Evolutionary conservation across 1,140 invertebrate genomes (phyloP).

Genomic region (Temnothorax longispinosus): DNA sequence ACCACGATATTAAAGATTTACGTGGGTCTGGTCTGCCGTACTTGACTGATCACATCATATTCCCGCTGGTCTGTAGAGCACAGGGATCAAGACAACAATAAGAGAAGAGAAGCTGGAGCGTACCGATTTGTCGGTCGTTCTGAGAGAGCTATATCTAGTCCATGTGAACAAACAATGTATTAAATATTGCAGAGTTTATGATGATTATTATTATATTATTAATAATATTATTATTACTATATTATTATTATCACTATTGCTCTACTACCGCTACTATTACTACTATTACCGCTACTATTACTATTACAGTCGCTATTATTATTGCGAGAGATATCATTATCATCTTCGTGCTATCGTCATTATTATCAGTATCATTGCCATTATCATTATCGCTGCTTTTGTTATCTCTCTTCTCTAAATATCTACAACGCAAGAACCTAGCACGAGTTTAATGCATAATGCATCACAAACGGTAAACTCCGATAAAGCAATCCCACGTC

Average conservation of each 20-base stretch:
- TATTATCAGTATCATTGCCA: conserved; percentile 1
- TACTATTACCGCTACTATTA: conserved; percentile 36
- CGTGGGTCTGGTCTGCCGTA: conserved; percentile 41
- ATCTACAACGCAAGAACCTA: neutral
- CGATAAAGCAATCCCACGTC: neutral
- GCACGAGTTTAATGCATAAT: neutral
- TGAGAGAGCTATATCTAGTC: conserved; percentile 81
- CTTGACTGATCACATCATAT: conserved; percentile 63
- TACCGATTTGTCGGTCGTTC: conserved; percentile 62
- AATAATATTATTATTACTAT: neutral
- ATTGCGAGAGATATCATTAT: conserved; percentile 22
- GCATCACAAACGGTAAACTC: neutral
- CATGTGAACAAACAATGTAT: conserved; percentile 82
- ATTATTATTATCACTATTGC: neutral
- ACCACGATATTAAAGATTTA: conserved; percentile 43
- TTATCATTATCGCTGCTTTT: conserved; percentile 3
- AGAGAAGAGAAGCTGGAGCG: conserved; percentile 52
- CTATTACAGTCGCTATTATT: conserved; percentile 40
- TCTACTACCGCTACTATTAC: conserved; percentile 23
- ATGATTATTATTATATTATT: conserved; percentile 74
- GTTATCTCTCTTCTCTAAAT: neutral
- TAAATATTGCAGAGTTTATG: conserved; percentile 82
- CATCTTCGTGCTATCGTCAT: conserved; percentile 15
- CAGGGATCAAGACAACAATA: conserved; percentile 54
- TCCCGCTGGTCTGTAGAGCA: conserved; percentile 34